Base-by-base conservation (phyloP, 30 jellyfish, hydroid and myxozoan genomes). In the Cassiopea xamachana region DNA sequence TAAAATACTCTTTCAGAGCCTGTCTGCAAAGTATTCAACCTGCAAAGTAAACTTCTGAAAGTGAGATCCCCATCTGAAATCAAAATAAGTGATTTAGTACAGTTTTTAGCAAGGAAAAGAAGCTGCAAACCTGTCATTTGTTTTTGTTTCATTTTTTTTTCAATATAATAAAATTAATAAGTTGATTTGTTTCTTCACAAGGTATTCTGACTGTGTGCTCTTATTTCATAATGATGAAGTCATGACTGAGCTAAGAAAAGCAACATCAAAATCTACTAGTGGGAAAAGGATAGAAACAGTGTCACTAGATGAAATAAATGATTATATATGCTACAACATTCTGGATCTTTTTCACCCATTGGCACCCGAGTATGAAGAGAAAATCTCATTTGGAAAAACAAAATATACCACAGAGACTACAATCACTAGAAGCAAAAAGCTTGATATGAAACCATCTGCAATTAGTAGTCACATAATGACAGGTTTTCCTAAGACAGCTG, bases 161-260 rank as follows among this genome's bases (percentile, higher is more conserved):
- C 39, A 27, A 27, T 27, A 55, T 55, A 6, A 55, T 55, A 10
- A 55, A 3, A 3, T 55, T 55, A 55, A 3, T 6, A 55, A 3
- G 7, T 55, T 55, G 10, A 3, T 55, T 55, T 55, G 64, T 55
- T 55, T 55, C 64, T 10, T 55, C 12, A 10, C 12, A 55, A 88
- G 95, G 85, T 88, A 61, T 69, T 81, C 95, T 27, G 90, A 88
- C 48, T 73, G 82, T 49, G 90, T 88, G 12, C 60, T 88, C 86
- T 49, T 88, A 17, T 88, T 75, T 48, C 95, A 88, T 68, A 88
- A 88, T 70, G 95, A 88, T 88, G 95, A 88, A 46, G 84, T 88
- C 5, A 69, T 88, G 87, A 78, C 69, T 73, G 75, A 88, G 8
- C 59, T 80, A 45, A 13, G 43, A 18, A 59, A 27, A 43, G 16